Percentiles rank a stretch among this genome's conserved stretches.
Conservation (phyloP, 53 echinoderm and acorn worm genomes). For the Patiria pectinifera region DNA sequence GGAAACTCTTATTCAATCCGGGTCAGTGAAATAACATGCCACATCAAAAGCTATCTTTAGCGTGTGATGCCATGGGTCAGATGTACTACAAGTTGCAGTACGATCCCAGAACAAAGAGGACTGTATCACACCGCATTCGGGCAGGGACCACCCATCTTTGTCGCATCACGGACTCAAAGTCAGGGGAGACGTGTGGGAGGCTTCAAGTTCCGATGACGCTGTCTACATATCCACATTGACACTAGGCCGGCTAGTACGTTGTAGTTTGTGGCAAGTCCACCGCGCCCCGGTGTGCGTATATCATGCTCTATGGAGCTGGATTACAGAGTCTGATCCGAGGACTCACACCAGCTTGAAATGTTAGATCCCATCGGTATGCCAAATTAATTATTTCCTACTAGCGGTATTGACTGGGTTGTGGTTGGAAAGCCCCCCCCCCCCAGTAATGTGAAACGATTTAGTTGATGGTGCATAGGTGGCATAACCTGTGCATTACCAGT, state of each 20-base stretch:
- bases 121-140: not conserved
- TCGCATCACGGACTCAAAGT: not conserved
- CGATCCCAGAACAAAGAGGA: not conserved
- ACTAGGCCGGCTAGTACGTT: not conserved
- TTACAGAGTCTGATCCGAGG: not conserved
- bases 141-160: not conserved
- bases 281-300: not conserved
- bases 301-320: not conserved
- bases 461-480: not conserved
- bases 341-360: slow-evolving; percentile 7
- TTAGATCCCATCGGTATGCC: slow-evolving; percentile 50
- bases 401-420: slow-evolving; percentile 21
- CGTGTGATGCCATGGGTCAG: not conserved
- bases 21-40: not conserved
- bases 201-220: not conserved
- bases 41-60: not conserved
- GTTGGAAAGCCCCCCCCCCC: not conserved
- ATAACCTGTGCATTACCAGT: not conserved
- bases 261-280: not conserved
- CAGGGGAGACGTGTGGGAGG: not conserved
- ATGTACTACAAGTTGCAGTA: not conserved
- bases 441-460: not conserved
- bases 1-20: not conserved
- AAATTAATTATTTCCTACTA: slow-evolving; percentile 66
- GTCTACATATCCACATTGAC: not conserved